These are phyloP conservation scores for Variabilichromis moorii DNA, from an alignment of 2,113 vertebrate species.

Conservation along the genomic window DNA sequence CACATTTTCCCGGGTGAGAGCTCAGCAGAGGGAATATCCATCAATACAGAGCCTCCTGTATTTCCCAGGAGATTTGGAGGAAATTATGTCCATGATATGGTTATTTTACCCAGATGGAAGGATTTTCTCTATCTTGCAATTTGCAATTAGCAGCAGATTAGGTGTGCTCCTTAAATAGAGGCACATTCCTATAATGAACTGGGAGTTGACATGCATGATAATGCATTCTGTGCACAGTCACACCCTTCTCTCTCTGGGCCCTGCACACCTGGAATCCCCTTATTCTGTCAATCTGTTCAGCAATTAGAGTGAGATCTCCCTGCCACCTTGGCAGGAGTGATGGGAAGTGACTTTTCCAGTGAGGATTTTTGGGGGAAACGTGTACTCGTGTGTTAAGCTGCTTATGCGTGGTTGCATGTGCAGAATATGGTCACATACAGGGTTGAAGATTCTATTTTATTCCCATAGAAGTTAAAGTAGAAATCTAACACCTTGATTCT, in stretches of 20 bases:
- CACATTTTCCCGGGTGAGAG: background rate
- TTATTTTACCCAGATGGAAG: background rate
- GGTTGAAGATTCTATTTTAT: background rate
- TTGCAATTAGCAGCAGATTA: slow-evolving; percentile 1
- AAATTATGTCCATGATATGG: slow-evolving; percentile 7
- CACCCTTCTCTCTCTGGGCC: background rate
- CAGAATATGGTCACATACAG: background rate
- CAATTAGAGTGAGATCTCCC: slow-evolving; percentile 24
- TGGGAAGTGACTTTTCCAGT: background rate
- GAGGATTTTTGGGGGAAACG: background rate
- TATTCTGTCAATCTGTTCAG: slow-evolving; percentile 28
- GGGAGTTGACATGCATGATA: slow-evolving; percentile 23
- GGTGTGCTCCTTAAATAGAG: background rate
- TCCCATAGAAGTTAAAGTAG: background rate
- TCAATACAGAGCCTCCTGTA: background rate
- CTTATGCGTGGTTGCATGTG: background rate
- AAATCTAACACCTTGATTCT: background rate
- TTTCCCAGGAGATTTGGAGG: background rate
- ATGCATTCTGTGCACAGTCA: slow-evolving; percentile 19
- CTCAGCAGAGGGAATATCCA: background rate
- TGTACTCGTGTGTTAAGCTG: background rate
- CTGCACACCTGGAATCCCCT: background rate
- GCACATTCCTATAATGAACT: slow-evolving; percentile 10
- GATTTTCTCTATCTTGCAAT: background rate
- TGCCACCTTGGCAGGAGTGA: background rate